A percentile compares a stretch with the other conserved stretches of the same genome.
These are phyloP conservation scores for Netelia virgata DNA, from an alignment of 2,888 invertebrate species.

Conservation along the genomic window DNA sequence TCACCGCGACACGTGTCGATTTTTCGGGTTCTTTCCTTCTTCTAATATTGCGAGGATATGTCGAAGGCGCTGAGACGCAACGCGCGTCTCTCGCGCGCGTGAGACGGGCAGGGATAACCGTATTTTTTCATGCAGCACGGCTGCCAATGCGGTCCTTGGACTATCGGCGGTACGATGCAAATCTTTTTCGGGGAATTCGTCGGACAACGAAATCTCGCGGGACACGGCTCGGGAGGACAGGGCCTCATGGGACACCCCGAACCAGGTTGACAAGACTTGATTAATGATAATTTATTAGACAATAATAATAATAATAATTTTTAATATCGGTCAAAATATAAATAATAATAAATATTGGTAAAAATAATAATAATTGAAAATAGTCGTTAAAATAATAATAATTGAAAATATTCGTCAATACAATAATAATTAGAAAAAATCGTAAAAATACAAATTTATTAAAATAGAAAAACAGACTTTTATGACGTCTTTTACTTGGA, in stretches of 20 bases:
- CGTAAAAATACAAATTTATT: no score
- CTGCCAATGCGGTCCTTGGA: conserved; percentile 74
- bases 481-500: no score
- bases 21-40: neutral
- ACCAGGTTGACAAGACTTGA: conserved; percentile 70
- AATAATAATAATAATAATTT: neutral
- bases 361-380: no score
- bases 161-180: conserved; percentile 75
- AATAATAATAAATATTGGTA: neutral
- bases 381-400: no score
- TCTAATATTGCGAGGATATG: conserved; percentile 74
- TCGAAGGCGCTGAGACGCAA: conserved; percentile 74
- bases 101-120: conserved; percentile 75
- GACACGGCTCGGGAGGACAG: conserved; percentile 66
- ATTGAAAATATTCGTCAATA: no score
- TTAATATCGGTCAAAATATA: neutral
- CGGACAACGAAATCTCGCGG: conserved; percentile 69
- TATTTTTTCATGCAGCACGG: conserved; percentile 78
- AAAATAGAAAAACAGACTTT: no score
- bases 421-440: no score
- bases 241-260: conserved; percentile 71
- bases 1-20: neutral
- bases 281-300: neutral
- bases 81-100: conserved; percentile 69
- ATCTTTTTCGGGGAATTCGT: conserved; percentile 70